A percentile compares a stretch with the other conserved stretches of the same genome.
These are phyloP conservation scores for Stylophora pistillata DNA, from an alignment of 64 coral and sea anemone species.

Conservation along the genomic window DNA sequence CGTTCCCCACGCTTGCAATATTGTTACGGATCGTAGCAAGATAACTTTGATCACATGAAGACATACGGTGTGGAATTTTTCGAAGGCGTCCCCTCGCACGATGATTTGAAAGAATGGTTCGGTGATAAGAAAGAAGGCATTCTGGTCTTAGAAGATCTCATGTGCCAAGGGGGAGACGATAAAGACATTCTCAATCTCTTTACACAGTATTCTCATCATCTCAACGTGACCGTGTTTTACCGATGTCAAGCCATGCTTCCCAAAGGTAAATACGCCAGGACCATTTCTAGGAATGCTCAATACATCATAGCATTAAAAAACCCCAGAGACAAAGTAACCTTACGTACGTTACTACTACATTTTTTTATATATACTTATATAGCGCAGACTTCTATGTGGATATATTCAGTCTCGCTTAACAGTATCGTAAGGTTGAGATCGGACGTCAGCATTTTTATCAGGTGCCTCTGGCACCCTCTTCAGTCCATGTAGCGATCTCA, in stretches of 20 bases:
- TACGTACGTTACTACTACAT: too few relatives aligned
- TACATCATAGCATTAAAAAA: too few relatives aligned
- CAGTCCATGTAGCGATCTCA: too few relatives aligned
- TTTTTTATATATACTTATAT: too few relatives aligned
- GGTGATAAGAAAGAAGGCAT: background rate
- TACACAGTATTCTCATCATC: conserved; percentile 59
- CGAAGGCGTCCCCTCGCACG: background rate
- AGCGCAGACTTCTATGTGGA: too few relatives aligned
- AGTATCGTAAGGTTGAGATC: too few relatives aligned
- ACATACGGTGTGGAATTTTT: background rate
- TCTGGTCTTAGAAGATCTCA: conserved; percentile 53
- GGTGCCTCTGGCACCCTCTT: too few relatives aligned
- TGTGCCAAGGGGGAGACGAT: conserved; percentile 18
- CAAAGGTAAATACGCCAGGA: conserved; percentile 4
- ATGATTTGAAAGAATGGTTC: background rate
- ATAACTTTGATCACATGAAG: background rate
- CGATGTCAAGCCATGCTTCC: conserved; percentile 48
- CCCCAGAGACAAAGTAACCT: too few relatives aligned
- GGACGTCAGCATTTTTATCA: too few relatives aligned
- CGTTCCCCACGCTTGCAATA: background rate
- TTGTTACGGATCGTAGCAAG: background rate
- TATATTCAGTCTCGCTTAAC: too few relatives aligned
- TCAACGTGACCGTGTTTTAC: conserved; percentile 23
- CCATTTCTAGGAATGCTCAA: conserved; percentile 18
- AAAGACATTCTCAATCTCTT: conserved; percentile 48